Evolutionary conservation across 2,888 invertebrate genomes (phyloP).

Genomic region (Eilema caniola): DNA sequence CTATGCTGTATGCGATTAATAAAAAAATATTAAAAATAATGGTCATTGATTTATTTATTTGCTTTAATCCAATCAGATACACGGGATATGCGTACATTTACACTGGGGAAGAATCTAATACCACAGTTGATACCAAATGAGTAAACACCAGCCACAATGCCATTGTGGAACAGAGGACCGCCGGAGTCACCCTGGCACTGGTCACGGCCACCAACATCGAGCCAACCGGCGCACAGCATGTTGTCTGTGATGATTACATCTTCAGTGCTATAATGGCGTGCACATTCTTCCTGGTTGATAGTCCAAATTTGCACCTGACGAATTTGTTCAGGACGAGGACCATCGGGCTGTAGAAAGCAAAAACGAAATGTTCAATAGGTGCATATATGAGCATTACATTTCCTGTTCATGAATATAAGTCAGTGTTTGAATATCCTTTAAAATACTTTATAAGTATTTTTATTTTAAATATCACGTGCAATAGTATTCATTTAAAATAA

Average conservation of each 20-base stretch:
- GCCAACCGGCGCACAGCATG: constrained; percentile 71
- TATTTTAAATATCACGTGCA: no score
- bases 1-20: not conserved
- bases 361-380: not conserved
- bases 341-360: constrained; percentile 30
- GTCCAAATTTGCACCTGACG: constrained; percentile 62
- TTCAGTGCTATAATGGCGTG: constrained; percentile 48
- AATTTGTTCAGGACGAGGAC: constrained; percentile 51
- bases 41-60: not conserved
- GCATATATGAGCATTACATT: not conserved
- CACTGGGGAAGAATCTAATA: constrained; percentile 38
- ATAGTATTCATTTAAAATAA: no score
- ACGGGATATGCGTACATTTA: constrained; percentile 50
- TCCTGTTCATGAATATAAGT: not conserved
- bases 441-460: no score
- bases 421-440: not conserved
- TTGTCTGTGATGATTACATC: constrained; percentile 55
- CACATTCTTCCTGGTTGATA: constrained; percentile 57
- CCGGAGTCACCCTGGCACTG: constrained; percentile 74
- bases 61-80: constrained; percentile 7
- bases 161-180: constrained; percentile 69
- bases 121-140: constrained; percentile 14
- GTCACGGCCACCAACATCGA: constrained; percentile 71
- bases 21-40: not conserved
- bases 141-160: constrained; percentile 30